A percentile compares a stretch with the other conserved stretches of the same genome.
These are phyloP conservation scores for Stictonetta naevosa DNA, from an alignment of 2,113 vertebrate species.

Conservation along the genomic window DNA sequence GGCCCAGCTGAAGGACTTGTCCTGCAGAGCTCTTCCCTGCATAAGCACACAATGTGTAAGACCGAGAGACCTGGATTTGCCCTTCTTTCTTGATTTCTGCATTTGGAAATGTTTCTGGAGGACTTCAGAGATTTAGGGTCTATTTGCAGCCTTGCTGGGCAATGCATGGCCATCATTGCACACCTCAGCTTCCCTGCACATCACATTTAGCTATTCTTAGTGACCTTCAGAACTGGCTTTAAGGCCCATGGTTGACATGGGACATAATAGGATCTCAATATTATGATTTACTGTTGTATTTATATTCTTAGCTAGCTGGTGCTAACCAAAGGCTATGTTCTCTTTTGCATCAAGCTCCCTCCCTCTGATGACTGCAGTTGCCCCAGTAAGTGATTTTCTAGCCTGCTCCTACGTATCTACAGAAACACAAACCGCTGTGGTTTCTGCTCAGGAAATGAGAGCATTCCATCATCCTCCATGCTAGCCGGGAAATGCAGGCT, in stretches of 20 bases:
- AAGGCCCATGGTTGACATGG: not conserved
- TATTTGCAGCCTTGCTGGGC: not conserved
- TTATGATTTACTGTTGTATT: not conserved
- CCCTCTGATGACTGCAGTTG: not conserved
- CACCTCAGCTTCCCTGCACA: not conserved
- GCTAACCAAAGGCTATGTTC: not conserved
- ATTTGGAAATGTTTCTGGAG: not conserved
- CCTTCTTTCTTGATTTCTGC: not conserved
- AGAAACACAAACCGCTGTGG: not conserved
- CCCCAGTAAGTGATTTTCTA: not conserved
- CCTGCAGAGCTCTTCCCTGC: not conserved
- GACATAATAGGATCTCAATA: rapidly evolving
- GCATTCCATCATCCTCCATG: not conserved
- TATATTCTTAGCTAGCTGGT: not conserved
- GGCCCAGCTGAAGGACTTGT: not conserved
- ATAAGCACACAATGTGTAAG: not conserved
- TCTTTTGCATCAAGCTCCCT: not conserved
- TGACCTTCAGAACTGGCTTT: not conserved
- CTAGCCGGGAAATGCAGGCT: not conserved
- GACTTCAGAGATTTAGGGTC: not conserved
- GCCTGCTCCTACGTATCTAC: not conserved
- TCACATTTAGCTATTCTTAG: rapidly evolving
- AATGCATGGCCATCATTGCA: too few species aligned
- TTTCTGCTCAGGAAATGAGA: constrained; percentile 11
- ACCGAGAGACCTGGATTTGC: not conserved